Conservation (phyloP, 2,888 invertebrate species). For the Caenorhabditis sinica region DNA sequence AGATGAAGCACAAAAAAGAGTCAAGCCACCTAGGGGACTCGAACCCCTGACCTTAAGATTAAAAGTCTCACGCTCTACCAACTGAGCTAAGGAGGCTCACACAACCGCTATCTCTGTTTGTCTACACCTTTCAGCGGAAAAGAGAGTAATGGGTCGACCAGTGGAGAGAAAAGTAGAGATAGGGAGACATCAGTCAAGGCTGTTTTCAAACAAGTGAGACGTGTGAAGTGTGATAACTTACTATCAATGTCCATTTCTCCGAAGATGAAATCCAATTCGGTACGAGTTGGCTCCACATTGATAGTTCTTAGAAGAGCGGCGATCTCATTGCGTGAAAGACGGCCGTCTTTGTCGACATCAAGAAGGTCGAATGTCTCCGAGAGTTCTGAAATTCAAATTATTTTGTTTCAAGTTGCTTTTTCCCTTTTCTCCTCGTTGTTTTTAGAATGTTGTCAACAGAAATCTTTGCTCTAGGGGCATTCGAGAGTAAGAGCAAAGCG, state of each 20-base stretch:
- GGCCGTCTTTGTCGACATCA: conserved; percentile 82
- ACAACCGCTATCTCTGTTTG: not conserved
- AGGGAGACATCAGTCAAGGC: not conserved
- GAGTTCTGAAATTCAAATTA: conserved; percentile 75
- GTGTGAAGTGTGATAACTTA: conserved; percentile 55
- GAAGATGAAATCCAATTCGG: conserved; percentile 82
- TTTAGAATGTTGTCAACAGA: conserved; percentile 4
- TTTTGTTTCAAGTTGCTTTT: conserved; percentile 1
- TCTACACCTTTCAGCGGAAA: not conserved
- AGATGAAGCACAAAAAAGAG: not conserved
- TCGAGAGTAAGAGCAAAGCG: conserved; percentile 38
- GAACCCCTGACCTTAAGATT: conserved; percentile 78
- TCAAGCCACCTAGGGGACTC: conserved; percentile 75
- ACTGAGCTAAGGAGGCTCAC: conserved; percentile 77
- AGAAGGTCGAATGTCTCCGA: conserved; percentile 82
- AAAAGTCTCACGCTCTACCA: conserved; percentile 81
- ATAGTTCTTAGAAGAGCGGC: conserved; percentile 81
- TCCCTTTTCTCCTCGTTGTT: not conserved
- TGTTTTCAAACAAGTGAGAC: not conserved
- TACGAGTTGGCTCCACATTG: conserved; percentile 81
- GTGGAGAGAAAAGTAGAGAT: not conserved
- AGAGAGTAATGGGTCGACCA: not conserved
- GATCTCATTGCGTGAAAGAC: conserved; percentile 79
- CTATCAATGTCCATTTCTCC: conserved; percentile 82
- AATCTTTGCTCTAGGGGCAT: conserved; percentile 46